Evolutionary conservation across 1,140 invertebrate genomes (phyloP), one percentile per base, ranked within the genome.

Genomic region (Pseudomyrmex gracilis): DNA sequence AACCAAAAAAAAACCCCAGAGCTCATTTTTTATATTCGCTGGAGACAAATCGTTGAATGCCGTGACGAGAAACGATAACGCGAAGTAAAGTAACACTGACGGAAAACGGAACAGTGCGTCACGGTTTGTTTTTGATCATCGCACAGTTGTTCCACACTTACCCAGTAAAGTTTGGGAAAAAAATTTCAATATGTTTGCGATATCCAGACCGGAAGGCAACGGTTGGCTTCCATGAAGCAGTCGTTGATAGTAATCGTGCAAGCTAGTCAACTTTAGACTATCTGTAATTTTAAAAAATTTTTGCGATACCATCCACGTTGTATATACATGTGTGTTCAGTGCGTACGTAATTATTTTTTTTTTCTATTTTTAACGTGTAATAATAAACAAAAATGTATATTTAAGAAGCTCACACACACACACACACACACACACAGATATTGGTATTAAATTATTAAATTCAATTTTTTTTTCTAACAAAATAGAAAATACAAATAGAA

Each of bases 131-230:
- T n/a, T 1, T 22, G 55, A 22, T 47, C 24, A 2, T 76, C 51
- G 17, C 22, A 63, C 1, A 20, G 1, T 51, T 43, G 0, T 22
- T 89, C 34, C 1, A 34, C 34, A 96, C 96, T 96, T 96, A 99
- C 99, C 98, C 88, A 99, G 95, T 76, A 99, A 95, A 67, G 98
- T 99, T 95, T 99, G 98, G 43, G 98, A 99, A 95, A 99, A 99
- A 94, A 99, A 99, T 94, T 99, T 99, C 89, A 99, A 96, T 76
- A 98, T 99, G 92, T 98, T 99, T 70, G 98, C 98, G 93, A 99
- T 98, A 94, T 99, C 99, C 80, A 97, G 95, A 77, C 99, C 99
- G 78, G 98, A 98, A 68, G 99, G 99, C 87, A 97, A 95, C 45
- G 99, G 98, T 91, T 98, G 96, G 89, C 97, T 96, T 87, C 98